Conservation (phyloP, 2,797 vertebrate species). For the Pteropus rufus region DNA sequence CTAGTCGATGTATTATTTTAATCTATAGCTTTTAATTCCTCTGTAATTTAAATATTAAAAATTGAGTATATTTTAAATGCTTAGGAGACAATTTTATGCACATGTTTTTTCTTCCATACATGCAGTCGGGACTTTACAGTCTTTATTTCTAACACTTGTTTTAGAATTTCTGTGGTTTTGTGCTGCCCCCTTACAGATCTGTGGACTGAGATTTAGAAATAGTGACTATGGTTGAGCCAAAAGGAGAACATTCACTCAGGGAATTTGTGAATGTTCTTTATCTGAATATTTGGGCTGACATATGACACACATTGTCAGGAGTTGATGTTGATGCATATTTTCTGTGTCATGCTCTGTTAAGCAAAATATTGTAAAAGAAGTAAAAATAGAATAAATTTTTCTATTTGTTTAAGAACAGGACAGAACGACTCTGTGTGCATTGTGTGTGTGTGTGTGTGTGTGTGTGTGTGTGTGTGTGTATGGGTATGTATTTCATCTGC, state of each 20-base stretch:
- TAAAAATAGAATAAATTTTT: conserved; percentile 13
- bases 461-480: background rate
- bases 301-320: background rate
- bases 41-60: conserved; percentile 51
- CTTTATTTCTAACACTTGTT: conserved; percentile 52
- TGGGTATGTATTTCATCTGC: background rate
- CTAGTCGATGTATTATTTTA: conserved; percentile 27
- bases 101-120: conserved; percentile 33
- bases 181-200: conserved; percentile 11
- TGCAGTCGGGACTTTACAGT: conserved; percentile 13
- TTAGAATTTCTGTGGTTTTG: conserved; percentile 65
- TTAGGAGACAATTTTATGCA: conserved; percentile 51
- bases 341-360: background rate
- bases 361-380: background rate
- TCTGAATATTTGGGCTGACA: background rate
- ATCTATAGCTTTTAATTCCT: conserved; percentile 28
- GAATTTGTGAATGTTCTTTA: conserved; percentile 24
- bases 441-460: background rate
- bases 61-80: conserved; percentile 42
- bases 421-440: background rate
- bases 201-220: conserved; percentile 35
- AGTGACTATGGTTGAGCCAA: background rate
- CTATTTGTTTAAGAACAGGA: background rate
- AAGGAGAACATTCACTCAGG: background rate
- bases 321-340: background rate